Evolutionary conservation across 2,113 vertebrate species (phyloP), one percentile per base, ranked within the genome.

Genomic region (Corythaixoides concolor): DNA sequence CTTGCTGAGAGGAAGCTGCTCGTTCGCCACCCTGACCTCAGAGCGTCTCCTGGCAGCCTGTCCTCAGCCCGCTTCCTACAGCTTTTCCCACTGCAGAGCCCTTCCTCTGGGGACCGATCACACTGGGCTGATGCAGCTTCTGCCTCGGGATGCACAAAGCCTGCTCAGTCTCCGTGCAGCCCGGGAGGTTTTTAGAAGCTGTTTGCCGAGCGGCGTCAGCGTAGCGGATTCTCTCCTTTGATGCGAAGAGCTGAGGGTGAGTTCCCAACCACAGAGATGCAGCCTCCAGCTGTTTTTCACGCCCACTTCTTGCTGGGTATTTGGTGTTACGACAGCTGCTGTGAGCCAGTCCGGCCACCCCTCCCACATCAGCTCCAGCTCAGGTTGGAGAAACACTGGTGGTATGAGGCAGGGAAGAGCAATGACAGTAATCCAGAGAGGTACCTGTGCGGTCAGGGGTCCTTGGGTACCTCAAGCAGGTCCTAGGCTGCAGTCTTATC

Each of bases 31-130:
- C 62, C 77, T 92, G 81, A 89, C 92, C 90, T 85, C 30, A 0
- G 21, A 79, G 32, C 5, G 23, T 97, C 95, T 85, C 77, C 88
- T 91, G 84, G 75, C 84, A 92, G 70, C 81, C 41, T 0, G 0
- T 73, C 82, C 88, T 82, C 59, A 53, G 33, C 49, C 39, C 0
- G 0, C 64, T 93, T 92, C 91, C 90, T 69, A 64, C 11, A 3
- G 33, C 58, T 93, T 93, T 93, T 97, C 92, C 93, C 86, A 80
- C 70, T 90, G 75, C 85, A 67, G 60, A 78, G 33, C 62, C 22
- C 45, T 93, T 75, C 53, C 95, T 85, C 85, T 69, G 21, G 85
- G 75, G 92, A 80, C 74, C 2, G 4, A 1, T 75, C 74, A 12
- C 56, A 41, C 14, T 26, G 64, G 41, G 28, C 60, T 11, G 1